These are phyloP conservation scores for Philonicus albiceps DNA, from an alignment of 2,888 invertebrate genomes.

Conservation along the genomic window DNA sequence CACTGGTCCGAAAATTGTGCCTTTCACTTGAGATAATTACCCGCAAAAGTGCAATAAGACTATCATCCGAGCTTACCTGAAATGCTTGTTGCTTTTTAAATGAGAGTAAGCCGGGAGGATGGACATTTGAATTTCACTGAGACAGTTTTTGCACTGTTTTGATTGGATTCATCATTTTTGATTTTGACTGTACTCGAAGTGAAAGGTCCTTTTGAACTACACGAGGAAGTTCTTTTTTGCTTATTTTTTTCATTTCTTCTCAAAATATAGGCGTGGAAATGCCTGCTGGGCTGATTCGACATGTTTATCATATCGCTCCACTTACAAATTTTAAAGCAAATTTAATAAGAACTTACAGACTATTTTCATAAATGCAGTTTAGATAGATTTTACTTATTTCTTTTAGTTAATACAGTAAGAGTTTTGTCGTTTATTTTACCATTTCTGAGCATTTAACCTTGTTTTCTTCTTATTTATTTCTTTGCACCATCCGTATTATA, in stretches of 20 bases:
- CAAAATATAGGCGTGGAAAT: not conserved
- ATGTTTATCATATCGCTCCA: not conserved
- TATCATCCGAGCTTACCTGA: not conserved
- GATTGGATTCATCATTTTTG: not conserved
- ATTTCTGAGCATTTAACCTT: no score
- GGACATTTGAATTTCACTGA: not conserved
- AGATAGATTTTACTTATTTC: not conserved
- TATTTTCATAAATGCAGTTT: not conserved
- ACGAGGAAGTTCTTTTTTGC: not conserved
- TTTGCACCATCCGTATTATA: no score
- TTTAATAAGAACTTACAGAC: not conserved
- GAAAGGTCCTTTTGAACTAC: not conserved
- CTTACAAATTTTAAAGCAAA: not conserved
- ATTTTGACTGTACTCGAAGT: not conserved
- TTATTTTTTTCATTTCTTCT: not conserved
- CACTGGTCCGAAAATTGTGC: constrained; percentile 22
- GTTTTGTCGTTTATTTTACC: no score
- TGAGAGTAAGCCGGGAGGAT: not conserved
- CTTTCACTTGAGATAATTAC: constrained; percentile 34
- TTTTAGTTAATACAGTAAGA: not conserved
- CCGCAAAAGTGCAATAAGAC: constrained; percentile 1
- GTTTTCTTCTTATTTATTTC: no score
- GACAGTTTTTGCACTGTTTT: not conserved
- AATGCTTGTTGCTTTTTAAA: not conserved
- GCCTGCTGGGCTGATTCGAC: not conserved